Conservation (phyloP, 2,797 vertebrate genomes). For the Acestrorhynchus altus region DNA sequence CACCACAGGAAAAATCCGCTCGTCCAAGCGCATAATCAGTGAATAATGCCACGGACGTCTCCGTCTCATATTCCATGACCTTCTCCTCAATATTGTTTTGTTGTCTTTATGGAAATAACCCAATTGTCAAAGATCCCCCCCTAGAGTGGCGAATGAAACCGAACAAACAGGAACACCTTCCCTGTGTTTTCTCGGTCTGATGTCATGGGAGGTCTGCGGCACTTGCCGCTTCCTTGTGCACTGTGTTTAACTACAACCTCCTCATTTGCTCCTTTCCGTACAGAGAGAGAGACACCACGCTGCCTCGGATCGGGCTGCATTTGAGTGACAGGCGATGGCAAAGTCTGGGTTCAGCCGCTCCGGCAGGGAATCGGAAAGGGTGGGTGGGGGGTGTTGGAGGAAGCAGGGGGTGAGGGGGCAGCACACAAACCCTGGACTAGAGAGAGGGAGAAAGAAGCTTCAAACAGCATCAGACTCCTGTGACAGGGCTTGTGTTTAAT, state of each 20-base stretch:
- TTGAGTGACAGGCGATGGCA: slow-evolving; percentile 52
- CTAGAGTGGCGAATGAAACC: neutral
- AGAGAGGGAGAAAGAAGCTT: slow-evolving; percentile 33
- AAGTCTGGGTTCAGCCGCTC: slow-evolving; percentile 18
- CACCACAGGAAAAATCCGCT: neutral
- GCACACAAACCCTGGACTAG: slow-evolving; percentile 35
- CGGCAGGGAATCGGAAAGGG: slow-evolving; percentile 43
- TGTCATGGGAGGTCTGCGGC: slow-evolving; percentile 19
- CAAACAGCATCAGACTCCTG: slow-evolving; percentile 50
- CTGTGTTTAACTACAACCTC: slow-evolving; percentile 41
- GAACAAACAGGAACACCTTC: neutral
- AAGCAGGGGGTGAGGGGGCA: neutral
- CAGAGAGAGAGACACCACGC: neutral
- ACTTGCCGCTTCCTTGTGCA: slow-evolving; percentile 1
- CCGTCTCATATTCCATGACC: neutral
- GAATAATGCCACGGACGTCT: neutral
- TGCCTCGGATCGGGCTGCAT: slow-evolving; percentile 12
- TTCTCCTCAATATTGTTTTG: slow-evolving; percentile 19
- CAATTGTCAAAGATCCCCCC: neutral
- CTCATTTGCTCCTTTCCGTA: slow-evolving; percentile 8
- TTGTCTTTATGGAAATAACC: slow-evolving; percentile 16
- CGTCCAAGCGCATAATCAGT: neutral
- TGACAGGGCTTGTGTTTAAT: slow-evolving; percentile 58
- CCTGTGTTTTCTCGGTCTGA: neutral
- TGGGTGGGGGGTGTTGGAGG: neutral